These are phyloP conservation scores for Nycteola revayana DNA, from an alignment of 2,888 invertebrate genomes.

Conservation along the genomic window DNA sequence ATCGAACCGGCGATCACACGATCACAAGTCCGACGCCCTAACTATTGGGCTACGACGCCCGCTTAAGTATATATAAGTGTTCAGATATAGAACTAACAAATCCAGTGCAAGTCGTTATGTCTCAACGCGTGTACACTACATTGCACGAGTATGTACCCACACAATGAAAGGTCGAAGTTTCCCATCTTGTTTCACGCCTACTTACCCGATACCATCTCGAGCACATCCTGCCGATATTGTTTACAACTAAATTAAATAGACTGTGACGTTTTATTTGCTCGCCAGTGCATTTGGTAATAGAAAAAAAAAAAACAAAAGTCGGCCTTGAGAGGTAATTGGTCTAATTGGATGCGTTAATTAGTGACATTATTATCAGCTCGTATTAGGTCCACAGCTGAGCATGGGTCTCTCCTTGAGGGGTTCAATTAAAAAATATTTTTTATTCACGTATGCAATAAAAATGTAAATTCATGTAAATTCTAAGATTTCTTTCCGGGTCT, in stretches of 20 bases:
- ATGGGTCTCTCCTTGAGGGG: too few species aligned
- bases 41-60: too few species aligned
- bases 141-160: slow-evolving; percentile 33
- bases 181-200: slow-evolving; percentile 46
- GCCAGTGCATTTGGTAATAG: slow-evolving; percentile 32
- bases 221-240: slow-evolving; percentile 40
- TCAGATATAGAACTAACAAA: too few species aligned
- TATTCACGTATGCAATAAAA: too few species aligned
- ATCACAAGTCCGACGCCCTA: too few species aligned
- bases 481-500: too few species aligned
- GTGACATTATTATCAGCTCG: too few species aligned
- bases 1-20: too few species aligned
- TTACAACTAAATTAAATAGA: slow-evolving; percentile 47
- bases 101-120: slow-evolving; percentile 1
- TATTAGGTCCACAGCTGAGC: too few species aligned
- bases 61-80: too few species aligned
- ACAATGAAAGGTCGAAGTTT: slow-evolving; percentile 47
- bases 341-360: not conserved
- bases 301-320: slow-evolving; percentile 15
- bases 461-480: too few species aligned
- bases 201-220: slow-evolving; percentile 35
- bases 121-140: slow-evolving; percentile 23
- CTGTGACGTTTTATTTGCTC: slow-evolving; percentile 38
- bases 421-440: too few species aligned
- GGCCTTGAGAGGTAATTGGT: slow-evolving; percentile 12